Conservation (phyloP, 2,888 invertebrate species). For the Syrphus vitripennis region DNA sequence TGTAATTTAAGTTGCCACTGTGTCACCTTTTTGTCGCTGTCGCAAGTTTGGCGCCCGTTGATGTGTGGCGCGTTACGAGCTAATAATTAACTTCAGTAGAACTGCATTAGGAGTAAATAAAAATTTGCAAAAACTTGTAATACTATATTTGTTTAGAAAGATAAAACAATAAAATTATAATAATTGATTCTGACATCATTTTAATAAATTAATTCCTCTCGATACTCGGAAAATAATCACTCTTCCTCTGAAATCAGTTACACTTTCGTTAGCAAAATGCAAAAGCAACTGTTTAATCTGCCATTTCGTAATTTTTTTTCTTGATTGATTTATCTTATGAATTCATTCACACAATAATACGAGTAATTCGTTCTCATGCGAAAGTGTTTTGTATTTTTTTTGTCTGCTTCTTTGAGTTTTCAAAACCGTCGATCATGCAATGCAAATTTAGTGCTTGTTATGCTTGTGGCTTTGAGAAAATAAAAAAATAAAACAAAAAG, state of each 20-base stretch:
- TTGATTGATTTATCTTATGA: not conserved
- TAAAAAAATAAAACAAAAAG: not conserved
- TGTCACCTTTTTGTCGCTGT: not conserved
- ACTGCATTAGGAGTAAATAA: not conserved
- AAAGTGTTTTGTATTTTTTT: not conserved
- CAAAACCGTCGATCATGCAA: not conserved
- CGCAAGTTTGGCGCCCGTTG: no score
- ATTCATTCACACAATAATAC: not conserved
- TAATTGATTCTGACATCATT: not conserved
- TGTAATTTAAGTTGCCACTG: not conserved
- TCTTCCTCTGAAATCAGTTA: not conserved
- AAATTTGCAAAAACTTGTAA: not conserved
- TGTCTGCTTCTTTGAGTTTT: not conserved
- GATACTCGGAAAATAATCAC: not conserved
- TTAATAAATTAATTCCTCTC: not conserved
- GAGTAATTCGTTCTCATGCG: not conserved
- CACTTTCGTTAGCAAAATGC: not conserved
- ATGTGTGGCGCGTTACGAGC: not conserved
- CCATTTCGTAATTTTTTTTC: slow-evolving; percentile 7
- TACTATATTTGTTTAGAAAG: not conserved
- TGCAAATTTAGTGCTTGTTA: slow-evolving; percentile 8
- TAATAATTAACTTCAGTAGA: not conserved
- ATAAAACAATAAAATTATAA: not conserved
- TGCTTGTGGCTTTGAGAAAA: not conserved
- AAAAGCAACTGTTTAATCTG: not conserved